Percentiles rank a stretch among this genome's conserved stretches.
phyloP scores from a whole-genome alignment of 2,797 vertebrate genomes.

The Furcifer pardalis region DNA sequence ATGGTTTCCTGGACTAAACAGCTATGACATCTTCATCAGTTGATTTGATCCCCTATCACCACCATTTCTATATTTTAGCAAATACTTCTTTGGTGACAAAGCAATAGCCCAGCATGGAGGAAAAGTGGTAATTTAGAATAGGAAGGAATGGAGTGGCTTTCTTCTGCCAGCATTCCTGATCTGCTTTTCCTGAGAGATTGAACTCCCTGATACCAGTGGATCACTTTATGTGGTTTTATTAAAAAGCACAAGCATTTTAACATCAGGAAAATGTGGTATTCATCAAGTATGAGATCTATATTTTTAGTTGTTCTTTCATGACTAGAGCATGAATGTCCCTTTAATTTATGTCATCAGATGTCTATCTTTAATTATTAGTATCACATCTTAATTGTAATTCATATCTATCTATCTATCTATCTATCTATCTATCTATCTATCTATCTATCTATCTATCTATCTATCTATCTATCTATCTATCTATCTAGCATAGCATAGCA shows the following conservation, averaged over 20 bases:
- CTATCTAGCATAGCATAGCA: too few relatives aligned
- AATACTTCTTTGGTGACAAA: neutral
- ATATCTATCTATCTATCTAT: conserved; percentile 63
- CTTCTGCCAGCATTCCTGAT: conserved; percentile 43
- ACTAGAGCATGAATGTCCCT: conserved; percentile 62
- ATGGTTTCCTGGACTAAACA: neutral
- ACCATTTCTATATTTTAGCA: neutral
- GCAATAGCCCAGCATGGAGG: neutral
- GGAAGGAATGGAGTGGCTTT: conserved; percentile 4
- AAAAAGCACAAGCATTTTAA: conserved; percentile 55
- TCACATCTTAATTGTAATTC: conserved; percentile 56
- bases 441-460: too few relatives aligned
- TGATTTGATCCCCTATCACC: neutral
- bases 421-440: too few relatives aligned
- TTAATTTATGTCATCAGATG: conserved; percentile 58
- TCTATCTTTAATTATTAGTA: conserved; percentile 63
- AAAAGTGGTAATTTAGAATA: neutral
- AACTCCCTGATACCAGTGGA: conserved; percentile 1
- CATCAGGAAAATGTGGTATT: conserved; percentile 54
- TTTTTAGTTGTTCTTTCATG: conserved; percentile 64
- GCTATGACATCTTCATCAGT: neutral
- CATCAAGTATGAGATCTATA: conserved; percentile 55
- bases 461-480: too few relatives aligned
- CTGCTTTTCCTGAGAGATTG: conserved; percentile 9
- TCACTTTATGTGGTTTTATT: conserved; percentile 18